Base-by-base conservation (phyloP, 1,140 invertebrate genomes). In the Listronotus bonariensis region DNA sequence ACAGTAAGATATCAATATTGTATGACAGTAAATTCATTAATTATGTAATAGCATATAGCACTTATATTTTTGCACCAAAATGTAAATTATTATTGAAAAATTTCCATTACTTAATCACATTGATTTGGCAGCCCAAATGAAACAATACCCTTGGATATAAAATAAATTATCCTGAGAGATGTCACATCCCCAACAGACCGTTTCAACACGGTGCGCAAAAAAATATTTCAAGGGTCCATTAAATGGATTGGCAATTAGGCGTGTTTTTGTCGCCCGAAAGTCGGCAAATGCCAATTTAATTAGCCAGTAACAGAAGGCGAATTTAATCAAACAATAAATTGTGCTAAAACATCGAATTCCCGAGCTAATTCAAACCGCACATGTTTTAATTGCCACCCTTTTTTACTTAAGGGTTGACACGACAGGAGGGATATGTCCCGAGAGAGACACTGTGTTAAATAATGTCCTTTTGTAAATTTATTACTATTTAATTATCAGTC, bases 271-370 rank as follows among this genome's bases (percentile, higher is more conserved):
- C 61, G 43, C 52, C 56, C 40, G 36, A 41, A 53, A 57, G 54
- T 31, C 52, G 48, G 42, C 40, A 68, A 68, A 63, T 57, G 59
- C 59, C 52, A 57, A 51, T 68, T 68, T 68, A 68, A 68, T 68
- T 68, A 63, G 53, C 46, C 45, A 31, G 60, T 14, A 68, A 68
- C 67, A 68, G 67, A 65, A 64, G 61, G 61, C 56, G 52, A 53
- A 65, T 68, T 68, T 68, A 68, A 68, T 68, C 61, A 68, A 63
- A 68, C 59, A 64, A 64, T 64, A 64, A 64, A 64, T 64, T 64
- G 52, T 26, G 52, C 42, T 48, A 64, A 64, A 55, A 55, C 43
- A 56, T 55, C 61, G 51, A 64, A 64, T 55, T 55, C 43, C 61
- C 49, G 46, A 40, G 40, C 59, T 53, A 53, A 62, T 41, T 62